phyloP scores from a whole-genome alignment of 2,888 invertebrate genomes.

The Tridacna crocea region DNA sequence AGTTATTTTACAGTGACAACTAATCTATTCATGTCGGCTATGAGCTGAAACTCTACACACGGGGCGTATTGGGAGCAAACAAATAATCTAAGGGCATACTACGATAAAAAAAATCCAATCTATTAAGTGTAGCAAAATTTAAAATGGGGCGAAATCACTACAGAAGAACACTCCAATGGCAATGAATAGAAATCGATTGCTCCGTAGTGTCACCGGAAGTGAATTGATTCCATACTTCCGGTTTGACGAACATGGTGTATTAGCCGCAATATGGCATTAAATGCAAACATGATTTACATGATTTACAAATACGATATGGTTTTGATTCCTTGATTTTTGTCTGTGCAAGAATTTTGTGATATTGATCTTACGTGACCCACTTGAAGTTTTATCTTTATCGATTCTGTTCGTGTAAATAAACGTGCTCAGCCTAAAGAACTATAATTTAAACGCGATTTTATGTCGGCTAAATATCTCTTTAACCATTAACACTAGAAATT shows the following conservation, averaged over 20 bases:
- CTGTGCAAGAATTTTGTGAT: background rate
- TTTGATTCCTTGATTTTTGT: too few relatives aligned
- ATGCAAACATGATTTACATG: background rate
- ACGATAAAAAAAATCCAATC: constrained; percentile 11
- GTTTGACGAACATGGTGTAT: constrained; percentile 11
- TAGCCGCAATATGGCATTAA: background rate
- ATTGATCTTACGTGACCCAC: too few relatives aligned
- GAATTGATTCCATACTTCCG: constrained; percentile 23
- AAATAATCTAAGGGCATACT: background rate
- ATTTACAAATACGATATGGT: background rate
- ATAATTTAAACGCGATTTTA: too few relatives aligned
- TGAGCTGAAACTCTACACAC: too few relatives aligned
- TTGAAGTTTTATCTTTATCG: too few relatives aligned
- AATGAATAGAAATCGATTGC: constrained; percentile 17
- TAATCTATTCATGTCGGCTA: too few relatives aligned
- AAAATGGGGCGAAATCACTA: constrained; percentile 19
- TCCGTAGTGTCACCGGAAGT: constrained; percentile 13
- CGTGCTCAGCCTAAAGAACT: too few relatives aligned
- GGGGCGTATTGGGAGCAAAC: background rate
- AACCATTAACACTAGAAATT: too few relatives aligned
- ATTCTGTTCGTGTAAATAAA: too few relatives aligned
- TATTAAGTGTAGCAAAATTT: constrained; percentile 11
- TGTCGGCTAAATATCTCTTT: too few relatives aligned
- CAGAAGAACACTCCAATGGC: constrained; percentile 3
- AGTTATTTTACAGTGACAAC: too few relatives aligned